A percentile compares a stretch with the other conserved stretches of the same genome.
These are phyloP conservation scores for Mythimna ferrago DNA, from an alignment of 2,888 invertebrate species.

Conservation along the genomic window DNA sequence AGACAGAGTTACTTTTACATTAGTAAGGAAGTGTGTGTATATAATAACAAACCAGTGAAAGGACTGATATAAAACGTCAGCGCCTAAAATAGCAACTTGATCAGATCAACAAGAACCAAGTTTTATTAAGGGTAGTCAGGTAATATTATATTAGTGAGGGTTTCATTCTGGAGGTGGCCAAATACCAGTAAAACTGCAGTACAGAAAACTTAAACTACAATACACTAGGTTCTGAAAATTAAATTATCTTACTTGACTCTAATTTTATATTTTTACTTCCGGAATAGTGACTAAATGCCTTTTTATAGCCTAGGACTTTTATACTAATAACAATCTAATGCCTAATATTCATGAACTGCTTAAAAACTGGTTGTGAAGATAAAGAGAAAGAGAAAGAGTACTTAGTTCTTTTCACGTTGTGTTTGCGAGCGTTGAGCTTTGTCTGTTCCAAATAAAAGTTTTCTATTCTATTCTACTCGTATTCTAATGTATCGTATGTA, in stretches of 20 bases:
- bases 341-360: not conserved
- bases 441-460: too few species aligned
- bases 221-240: not conserved
- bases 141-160: not conserved
- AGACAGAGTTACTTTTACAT: too few species aligned
- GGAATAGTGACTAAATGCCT: not conserved
- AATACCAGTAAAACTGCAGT: not conserved
- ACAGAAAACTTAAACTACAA: too few species aligned
- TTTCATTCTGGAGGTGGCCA: not conserved
- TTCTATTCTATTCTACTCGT: too few species aligned
- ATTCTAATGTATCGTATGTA: not conserved
- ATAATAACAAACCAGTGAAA: not conserved
- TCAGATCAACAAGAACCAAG: not conserved
- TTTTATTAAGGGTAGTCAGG: not conserved
- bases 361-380: not conserved
- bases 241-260: not conserved
- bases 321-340: not conserved
- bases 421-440: too few species aligned
- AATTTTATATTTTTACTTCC: not conserved
- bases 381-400: too few species aligned
- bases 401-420: too few species aligned
- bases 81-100: not conserved
- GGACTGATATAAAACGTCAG: constrained; percentile 3
- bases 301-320: not conserved
- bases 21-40: too few species aligned